phyloP scores from a whole-genome alignment of 2,113 vertebrate species.

The Corythaeola cristata region DNA sequence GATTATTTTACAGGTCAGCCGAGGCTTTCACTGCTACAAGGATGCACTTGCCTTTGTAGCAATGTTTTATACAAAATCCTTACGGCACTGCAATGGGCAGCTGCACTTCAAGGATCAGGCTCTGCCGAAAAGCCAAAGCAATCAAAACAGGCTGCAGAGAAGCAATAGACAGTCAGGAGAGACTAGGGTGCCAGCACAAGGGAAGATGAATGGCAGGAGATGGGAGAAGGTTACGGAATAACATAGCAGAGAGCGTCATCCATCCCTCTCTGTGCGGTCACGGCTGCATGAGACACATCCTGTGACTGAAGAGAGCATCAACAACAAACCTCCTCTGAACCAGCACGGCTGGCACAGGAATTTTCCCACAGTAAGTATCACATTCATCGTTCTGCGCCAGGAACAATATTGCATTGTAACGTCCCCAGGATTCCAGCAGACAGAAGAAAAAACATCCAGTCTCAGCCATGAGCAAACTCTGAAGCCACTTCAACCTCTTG shows the following conservation, averaged over 20 bases:
- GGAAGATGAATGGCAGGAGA: neutral
- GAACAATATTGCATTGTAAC: neutral
- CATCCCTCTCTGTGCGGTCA: neutral
- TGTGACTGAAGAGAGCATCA: neutral
- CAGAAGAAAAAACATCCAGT: neutral
- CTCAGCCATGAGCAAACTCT: neutral
- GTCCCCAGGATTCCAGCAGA: neutral
- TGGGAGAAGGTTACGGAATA: neutral
- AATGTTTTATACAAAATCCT: neutral
- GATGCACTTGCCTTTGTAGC: neutral
- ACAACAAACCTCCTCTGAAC: neutral
- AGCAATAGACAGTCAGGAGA: neutral
- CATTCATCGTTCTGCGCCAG: neutral
- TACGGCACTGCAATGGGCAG: neutral
- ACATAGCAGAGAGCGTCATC: neutral
- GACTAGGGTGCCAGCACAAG: neutral
- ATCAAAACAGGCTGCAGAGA: neutral
- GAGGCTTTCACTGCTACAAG: neutral
- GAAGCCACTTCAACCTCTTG: neutral
- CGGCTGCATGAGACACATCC: constrained; percentile 8
- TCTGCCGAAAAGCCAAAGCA: neutral
- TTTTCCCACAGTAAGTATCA: constrained; percentile 39
- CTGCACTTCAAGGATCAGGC: neutral
- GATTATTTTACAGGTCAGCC: neutral
- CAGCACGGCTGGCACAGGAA: neutral